Evolutionary conservation across 2,888 invertebrate genomes (phyloP).

Genomic region (Monoplex corrugatus): DNA sequence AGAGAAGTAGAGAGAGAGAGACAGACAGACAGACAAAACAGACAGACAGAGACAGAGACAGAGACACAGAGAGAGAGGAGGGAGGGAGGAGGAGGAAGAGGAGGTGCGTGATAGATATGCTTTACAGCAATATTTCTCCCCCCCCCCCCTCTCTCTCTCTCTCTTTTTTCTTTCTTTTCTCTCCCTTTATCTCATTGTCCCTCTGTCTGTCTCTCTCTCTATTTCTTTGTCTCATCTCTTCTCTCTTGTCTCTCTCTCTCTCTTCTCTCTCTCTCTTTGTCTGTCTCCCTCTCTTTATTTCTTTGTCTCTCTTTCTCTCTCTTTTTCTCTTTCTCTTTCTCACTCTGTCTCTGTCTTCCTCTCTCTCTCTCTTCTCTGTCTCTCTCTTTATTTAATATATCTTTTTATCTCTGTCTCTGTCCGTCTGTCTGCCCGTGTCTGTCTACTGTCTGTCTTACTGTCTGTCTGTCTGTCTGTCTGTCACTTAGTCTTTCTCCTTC

Average conservation of each 20-base stretch:
- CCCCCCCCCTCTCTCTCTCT: not conserved
- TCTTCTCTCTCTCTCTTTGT: too few relatives aligned
- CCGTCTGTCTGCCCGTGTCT: too few relatives aligned
- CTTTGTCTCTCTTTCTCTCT: too few relatives aligned
- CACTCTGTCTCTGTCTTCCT: too few relatives aligned
- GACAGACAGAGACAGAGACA: not conserved
- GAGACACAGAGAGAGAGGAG: not conserved
- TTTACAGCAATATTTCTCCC: not conserved
- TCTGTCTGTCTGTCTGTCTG: too few relatives aligned
- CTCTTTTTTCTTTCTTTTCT: not conserved
- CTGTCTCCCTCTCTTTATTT: too few relatives aligned
- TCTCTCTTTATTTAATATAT: too few relatives aligned
- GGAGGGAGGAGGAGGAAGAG: not conserved
- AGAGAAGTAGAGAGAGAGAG: slow-evolving; percentile 1
- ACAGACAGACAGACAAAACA: not conserved
- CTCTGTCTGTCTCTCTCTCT: not conserved
- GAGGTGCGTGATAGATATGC: not conserved
- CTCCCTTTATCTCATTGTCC: not conserved
- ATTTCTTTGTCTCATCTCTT: not conserved
- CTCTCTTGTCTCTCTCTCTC: not conserved
- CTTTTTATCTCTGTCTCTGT: too few relatives aligned
- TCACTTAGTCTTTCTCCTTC: too few relatives aligned
- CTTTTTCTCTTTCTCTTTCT: too few relatives aligned
- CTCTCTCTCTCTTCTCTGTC: too few relatives aligned
- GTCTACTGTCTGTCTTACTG: too few relatives aligned